Conservation (phyloP, 2,797 vertebrate genomes). For the Nasua narica region DNA sequence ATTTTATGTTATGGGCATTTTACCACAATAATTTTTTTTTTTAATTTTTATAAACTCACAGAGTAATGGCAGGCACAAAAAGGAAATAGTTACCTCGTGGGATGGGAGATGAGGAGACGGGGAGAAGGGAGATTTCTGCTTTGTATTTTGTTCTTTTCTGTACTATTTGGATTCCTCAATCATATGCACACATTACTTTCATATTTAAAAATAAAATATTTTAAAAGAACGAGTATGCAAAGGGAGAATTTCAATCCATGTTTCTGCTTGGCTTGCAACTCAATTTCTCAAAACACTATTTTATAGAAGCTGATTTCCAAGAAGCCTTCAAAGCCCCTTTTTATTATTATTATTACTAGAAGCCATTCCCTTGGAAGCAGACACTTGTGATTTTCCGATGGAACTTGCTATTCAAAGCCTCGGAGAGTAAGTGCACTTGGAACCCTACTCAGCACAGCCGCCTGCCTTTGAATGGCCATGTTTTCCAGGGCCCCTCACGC, state of each 20-base stretch:
- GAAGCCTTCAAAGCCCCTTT: slow-evolving; percentile 70
- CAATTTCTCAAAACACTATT: slow-evolving; percentile 62
- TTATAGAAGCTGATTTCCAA: slow-evolving; percentile 73
- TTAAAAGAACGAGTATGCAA: slow-evolving; percentile 18
- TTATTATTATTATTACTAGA: slow-evolving; percentile 70
- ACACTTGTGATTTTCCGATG: slow-evolving; percentile 67
- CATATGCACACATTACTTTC: slow-evolving; percentile 54
- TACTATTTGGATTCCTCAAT: slow-evolving; percentile 38
- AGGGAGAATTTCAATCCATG: slow-evolving; percentile 27
- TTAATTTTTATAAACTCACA: not conserved
- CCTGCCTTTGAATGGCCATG: slow-evolving; percentile 49
- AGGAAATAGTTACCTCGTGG: not conserved
- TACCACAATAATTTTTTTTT: not conserved
- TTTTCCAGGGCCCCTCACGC: not conserved
- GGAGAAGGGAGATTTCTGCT: not conserved
- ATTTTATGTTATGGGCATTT: not conserved
- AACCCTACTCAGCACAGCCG: slow-evolving; percentile 23
- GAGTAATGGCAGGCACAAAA: not conserved
- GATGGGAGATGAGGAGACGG: not conserved
- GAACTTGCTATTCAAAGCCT: slow-evolving; percentile 54
- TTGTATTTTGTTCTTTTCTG: slow-evolving; percentile 40
- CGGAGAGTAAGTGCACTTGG: slow-evolving; percentile 35
- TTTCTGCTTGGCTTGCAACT: slow-evolving; percentile 70
- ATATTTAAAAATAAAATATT: slow-evolving; percentile 64
- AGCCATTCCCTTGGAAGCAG: slow-evolving; percentile 68